Evolutionary conservation across 2,888 invertebrate species (phyloP), one percentile per base, ranked within the genome.

Genomic region (Xestia c-nigrum): DNA sequence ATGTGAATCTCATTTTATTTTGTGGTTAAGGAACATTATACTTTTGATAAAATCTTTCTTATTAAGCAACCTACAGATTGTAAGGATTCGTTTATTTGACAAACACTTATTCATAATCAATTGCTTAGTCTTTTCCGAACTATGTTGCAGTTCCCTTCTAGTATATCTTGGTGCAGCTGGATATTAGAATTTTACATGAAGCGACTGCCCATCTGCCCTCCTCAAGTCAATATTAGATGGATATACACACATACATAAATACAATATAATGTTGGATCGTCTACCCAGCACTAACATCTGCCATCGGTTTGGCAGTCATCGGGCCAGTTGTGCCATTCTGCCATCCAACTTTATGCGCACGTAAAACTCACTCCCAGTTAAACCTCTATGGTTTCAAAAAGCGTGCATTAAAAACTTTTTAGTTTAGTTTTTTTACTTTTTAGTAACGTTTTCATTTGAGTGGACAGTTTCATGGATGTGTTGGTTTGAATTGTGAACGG

Each of bases 301-400:
- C 64, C 40, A 55, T 59, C 50, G 61, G 72, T 55, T 72, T 16
- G 72, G 74, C 64, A 81, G 74, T 74, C 85, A 66, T 74, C 61
- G 64, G 71, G 57, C 46, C 76, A 69, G 71, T 69, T 70, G 31
- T 31, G 61, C 65, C 38, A 65, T 69, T 63, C 65, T 31, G 57
- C 65, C 47, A 68, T 69, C 59, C 63, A 84, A 85, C 77, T 85
- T 84, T 84, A 85, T 84, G 81, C 43, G 64, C 71, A 77, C 77
- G 77, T 77, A 77, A 73, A 80, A 46, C 65, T 84, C 76, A 14
- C 57, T 59, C 72, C 74, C 72, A 74, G 82, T 77, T 72, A 72
- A 74, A 63, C 68, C 82, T 72, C 57, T 43, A 84, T 74, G 85
- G 72, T 85, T 82, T 85, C 81, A 77, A 85, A 85, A 72, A 77